Conservation (phyloP, 1,140 invertebrate species). For the Drosophila athabasca region DNA sequence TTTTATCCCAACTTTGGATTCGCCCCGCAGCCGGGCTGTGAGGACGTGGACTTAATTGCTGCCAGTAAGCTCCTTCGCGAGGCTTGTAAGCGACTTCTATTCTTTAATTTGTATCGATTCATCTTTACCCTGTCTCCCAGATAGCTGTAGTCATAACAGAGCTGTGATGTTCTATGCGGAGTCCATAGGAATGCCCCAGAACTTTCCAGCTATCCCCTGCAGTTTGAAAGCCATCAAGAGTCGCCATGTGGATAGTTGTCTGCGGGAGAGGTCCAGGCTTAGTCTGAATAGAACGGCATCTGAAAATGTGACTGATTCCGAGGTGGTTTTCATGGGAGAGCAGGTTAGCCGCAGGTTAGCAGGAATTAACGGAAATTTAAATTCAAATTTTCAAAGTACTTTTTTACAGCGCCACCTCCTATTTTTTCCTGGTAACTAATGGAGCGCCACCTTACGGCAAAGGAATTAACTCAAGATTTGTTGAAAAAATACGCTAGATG, state of each 20-base stretch:
- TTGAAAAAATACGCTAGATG: too few relatives aligned
- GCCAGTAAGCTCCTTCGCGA: conserved; percentile 75
- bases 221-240: conserved; percentile 42
- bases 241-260: conserved; percentile 33
- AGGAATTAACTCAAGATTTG: conserved; percentile 39
- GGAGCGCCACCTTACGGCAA: conserved; percentile 73
- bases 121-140: conserved; percentile 14
- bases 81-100: conserved; percentile 54
- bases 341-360: conserved; percentile 59
- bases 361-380: neutral
- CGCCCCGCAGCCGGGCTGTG: conserved; percentile 87
- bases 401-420: conserved; percentile 58
- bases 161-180: conserved; percentile 75
- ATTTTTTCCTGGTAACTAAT: conserved; percentile 67
- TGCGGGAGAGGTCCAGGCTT: neutral
- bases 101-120: neutral
- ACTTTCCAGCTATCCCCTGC: conserved; percentile 67
- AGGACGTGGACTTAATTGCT: conserved; percentile 66
- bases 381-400: neutral
- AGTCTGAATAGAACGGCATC: conserved; percentile 11
- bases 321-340: conserved; percentile 73
- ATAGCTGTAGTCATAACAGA: conserved; percentile 80
- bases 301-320: conserved; percentile 11
- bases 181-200: conserved; percentile 61
- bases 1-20: conserved; percentile 87